Conservation (phyloP, 2,113 vertebrate genomes). For the Dicaeum eximium region DNA sequence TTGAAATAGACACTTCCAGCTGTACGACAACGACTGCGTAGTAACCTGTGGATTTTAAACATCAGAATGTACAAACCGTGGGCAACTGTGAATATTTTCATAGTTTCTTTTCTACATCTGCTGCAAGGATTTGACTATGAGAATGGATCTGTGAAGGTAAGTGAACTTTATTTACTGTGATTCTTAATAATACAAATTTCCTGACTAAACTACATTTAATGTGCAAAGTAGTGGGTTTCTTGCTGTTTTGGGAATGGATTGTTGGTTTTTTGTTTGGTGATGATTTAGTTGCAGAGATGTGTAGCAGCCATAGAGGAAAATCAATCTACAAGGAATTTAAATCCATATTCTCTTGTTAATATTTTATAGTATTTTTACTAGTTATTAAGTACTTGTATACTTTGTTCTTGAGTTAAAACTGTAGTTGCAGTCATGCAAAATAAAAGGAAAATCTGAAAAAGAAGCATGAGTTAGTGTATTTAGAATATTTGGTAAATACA, state of each 20-base stretch:
- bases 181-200: background rate
- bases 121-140: constrained; percentile 71
- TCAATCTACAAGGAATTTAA: background rate
- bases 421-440: background rate
- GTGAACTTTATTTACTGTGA: constrained; percentile 41
- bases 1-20: constrained; percentile 54
- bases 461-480: background rate
- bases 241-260: background rate
- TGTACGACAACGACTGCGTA: constrained; percentile 54
- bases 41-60: constrained; percentile 58
- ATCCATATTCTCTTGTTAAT: background rate
- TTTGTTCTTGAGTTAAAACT: background rate
- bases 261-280: background rate
- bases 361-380: background rate
- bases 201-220: background rate
- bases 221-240: background rate
- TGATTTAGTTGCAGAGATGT: background rate
- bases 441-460: background rate
- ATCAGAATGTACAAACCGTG: constrained; percentile 79
- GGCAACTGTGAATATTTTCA: constrained; percentile 72
- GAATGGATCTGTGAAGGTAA: constrained; percentile 72
- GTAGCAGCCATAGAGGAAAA: background rate
- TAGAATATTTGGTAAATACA: background rate
- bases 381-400: background rate
- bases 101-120: constrained; percentile 74